phyloP scores from a whole-genome alignment of 2,113 vertebrate species.

The Podarcis cretensis region DNA sequence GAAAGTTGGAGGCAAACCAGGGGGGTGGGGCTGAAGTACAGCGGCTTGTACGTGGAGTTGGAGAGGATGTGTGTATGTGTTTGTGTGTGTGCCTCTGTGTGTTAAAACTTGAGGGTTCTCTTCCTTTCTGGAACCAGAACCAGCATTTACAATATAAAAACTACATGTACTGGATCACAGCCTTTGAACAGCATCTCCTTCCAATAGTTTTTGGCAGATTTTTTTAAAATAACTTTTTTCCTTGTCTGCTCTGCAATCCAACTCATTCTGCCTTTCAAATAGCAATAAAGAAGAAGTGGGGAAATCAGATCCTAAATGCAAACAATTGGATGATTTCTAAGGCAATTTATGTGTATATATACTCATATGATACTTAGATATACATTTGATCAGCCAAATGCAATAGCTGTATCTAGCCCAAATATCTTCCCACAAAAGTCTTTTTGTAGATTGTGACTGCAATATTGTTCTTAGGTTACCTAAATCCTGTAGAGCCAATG shows the following conservation, averaged over 20 bases:
- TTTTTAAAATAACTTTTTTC: background rate
- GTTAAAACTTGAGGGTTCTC: conserved; percentile 12
- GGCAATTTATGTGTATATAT: background rate
- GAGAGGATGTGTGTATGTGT: background rate
- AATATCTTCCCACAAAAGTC: rapidly evolving
- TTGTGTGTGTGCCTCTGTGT: too few species aligned
- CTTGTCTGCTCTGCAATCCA: background rate
- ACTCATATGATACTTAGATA: background rate
- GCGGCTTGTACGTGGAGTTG: background rate
- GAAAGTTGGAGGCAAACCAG: conserved; percentile 40
- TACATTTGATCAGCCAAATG: background rate
- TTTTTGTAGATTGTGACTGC: background rate
- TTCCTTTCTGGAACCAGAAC: conserved; percentile 12
- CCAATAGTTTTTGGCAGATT: conserved; percentile 8
- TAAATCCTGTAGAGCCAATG: background rate
- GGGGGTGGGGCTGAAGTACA: background rate
- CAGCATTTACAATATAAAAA: background rate
- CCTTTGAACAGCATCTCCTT: background rate
- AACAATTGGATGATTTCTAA: background rate
- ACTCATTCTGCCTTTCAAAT: background rate
- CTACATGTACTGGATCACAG: conserved; percentile 17
- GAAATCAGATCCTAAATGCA: background rate
- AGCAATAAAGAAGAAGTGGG: background rate
- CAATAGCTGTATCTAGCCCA: background rate
- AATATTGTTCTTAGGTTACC: background rate